These are phyloP conservation scores for Craterocephalus amniculus DNA, from an alignment of 2,797 vertebrate species.

Conservation along the genomic window DNA sequence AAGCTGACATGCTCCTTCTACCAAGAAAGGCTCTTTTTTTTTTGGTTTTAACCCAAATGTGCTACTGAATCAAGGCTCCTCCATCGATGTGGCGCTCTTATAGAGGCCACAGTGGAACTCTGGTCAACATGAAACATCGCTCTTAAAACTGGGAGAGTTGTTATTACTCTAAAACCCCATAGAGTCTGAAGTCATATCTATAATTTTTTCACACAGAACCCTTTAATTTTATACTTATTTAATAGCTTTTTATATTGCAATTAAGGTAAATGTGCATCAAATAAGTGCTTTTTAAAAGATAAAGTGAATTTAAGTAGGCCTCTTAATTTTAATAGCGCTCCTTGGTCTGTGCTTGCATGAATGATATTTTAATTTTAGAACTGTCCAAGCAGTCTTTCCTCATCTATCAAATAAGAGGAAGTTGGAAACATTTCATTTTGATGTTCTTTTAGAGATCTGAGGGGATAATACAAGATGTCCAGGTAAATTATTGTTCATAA, in stretches of 20 bases:
- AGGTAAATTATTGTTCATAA: neutral
- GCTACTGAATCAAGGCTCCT: conserved; percentile 73
- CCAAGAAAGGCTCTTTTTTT: conserved; percentile 59
- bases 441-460: conserved; percentile 6
- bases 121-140: conserved; percentile 62
- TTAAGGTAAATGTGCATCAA: conserved; percentile 50
- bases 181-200: conserved; percentile 61
- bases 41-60: conserved; percentile 65
- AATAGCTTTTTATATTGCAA: conserved; percentile 56
- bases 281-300: conserved; percentile 38
- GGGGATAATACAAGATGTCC: conserved; percentile 1
- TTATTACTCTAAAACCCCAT: conserved; percentile 67
- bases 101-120: conserved; percentile 64
- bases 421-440: conserved; percentile 10
- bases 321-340: conserved; percentile 3
- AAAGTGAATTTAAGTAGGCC: conserved; percentile 28
- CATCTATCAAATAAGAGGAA: conserved; percentile 23
- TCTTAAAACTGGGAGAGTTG: conserved; percentile 55
- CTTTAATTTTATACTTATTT: conserved; percentile 62
- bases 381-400: conserved; percentile 13
- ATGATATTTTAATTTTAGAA: conserved; percentile 18
- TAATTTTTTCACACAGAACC: conserved; percentile 57
- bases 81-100: conserved; percentile 61
- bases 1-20: conserved; percentile 75
- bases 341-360: conserved; percentile 6